Evolutionary conservation across 2,888 invertebrate species (phyloP), one percentile per base, ranked within the genome.

Genomic region (Dynastes hyllus): DNA sequence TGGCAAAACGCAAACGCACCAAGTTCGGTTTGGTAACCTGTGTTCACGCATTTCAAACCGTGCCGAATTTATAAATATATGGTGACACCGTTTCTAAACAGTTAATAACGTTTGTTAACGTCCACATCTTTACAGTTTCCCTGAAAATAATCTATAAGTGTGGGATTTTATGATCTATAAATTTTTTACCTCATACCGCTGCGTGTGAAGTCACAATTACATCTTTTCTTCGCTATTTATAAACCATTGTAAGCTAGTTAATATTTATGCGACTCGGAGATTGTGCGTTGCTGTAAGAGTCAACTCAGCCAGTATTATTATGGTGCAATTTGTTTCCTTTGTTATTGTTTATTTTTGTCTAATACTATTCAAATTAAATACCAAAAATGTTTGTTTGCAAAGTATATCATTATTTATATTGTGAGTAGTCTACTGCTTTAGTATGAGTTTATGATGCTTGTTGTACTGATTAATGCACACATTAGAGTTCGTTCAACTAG

Each of bases 141-240:
- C 40, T 75, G 61, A 75, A 75, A 75, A 75, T 75, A 75, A 75
- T 61, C 61, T 75, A 63, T 75, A 75, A 75, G 73, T 75, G 73
- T 75, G 73, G 73, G 73, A 75, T 75, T 75, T 75, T 75, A 75
- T 75, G 73, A 61, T 75, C 73, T 61, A 75, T 75, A 75, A 75
- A 61, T 58, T 61, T 75, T 75, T 75, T 75, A 61, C 73, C 73
- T 61, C 73, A 45, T 45, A 58, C 55, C 73, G 73, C 61, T 73
- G 40, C 61, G 73, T 75, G 61, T 50, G 50, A 75, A 75, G 63
- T 61, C 73, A 61, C 73, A 75, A 75, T 75, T 50, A 75, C 73
- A 75, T 75, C 61, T 75, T 75, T 75, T 75, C 61, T 61, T 61
- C 29, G 58, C 73, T 75, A 75, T 75, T 75, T 75, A 75, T 75